Evolutionary conservation across 2,888 invertebrate genomes (phyloP).

Genomic region (Hydropsyche betteni): DNA sequence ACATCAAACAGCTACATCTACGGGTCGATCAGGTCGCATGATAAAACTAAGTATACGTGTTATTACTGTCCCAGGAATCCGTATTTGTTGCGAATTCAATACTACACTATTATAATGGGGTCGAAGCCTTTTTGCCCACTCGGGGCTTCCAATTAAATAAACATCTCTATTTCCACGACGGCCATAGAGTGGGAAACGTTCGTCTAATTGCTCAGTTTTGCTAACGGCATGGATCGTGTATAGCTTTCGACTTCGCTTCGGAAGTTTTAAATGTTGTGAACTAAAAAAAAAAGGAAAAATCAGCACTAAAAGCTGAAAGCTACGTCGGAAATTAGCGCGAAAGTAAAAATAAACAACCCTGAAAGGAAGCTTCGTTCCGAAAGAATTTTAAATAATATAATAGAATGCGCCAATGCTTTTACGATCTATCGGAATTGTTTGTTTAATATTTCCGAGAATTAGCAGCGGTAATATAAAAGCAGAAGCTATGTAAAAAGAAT

Average conservation of each 20-base stretch:
- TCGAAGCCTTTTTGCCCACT: slow-evolving; percentile 21
- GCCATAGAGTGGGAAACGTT: no score
- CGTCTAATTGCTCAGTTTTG: slow-evolving; percentile 26
- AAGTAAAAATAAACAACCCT: slow-evolving; percentile 9
- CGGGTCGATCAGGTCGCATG: neutral
- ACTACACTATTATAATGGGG: slow-evolving; percentile 15
- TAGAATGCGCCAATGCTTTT: neutral
- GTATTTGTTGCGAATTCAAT: slow-evolving; percentile 24
- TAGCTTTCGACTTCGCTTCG: neutral
- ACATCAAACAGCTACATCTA: no score
- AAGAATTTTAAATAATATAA: neutral
- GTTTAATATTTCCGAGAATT: neutral
- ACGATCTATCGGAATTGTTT: neutral
- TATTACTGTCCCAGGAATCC: slow-evolving; percentile 11
- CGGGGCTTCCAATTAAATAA: slow-evolving; percentile 32
- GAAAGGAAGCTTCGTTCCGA: neutral
- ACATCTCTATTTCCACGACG: slow-evolving; percentile 20
- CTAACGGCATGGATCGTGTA: slow-evolving; percentile 1
- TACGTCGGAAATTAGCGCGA: slow-evolving; percentile 8
- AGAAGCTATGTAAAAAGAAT: neutral
- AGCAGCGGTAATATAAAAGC: neutral
- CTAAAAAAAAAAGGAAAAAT: no score
- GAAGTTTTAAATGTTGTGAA: no score
- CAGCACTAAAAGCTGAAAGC: neutral
- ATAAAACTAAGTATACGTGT: slow-evolving; percentile 3